Percentiles rank a stretch among this genome's conserved stretches.
Evolutionary conservation across 2,113 vertebrate species (phyloP).

Genomic region (Actinemys pallida): DNA sequence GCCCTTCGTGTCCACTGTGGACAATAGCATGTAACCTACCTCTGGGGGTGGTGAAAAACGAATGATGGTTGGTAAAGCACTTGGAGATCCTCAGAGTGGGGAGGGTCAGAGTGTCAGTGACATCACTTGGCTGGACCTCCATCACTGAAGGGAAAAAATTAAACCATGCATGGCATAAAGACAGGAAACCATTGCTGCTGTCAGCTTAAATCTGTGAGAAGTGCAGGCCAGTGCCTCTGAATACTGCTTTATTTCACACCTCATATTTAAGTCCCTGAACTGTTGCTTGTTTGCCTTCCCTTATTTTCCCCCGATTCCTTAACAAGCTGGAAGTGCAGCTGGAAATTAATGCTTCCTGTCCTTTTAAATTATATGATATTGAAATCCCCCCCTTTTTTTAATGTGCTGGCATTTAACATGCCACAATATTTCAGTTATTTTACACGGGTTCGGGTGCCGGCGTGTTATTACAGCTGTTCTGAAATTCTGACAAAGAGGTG

Average conservation of each 20-base stretch:
- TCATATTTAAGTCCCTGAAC: constrained; percentile 63
- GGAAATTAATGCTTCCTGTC: constrained; percentile 87
- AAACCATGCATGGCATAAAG: constrained; percentile 46
- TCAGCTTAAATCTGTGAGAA: constrained; percentile 74
- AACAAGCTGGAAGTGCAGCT: constrained; percentile 80
- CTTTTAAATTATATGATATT: constrained; percentile 84
- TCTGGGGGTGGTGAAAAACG: neutral
- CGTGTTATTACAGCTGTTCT: constrained; percentile 91
- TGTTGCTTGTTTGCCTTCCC: constrained; percentile 66
- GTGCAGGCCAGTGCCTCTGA: constrained; percentile 51
- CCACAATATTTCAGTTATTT: constrained; percentile 87
- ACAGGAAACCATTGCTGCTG: constrained; percentile 72
- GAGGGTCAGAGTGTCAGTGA: constrained; percentile 53
- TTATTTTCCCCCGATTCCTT: constrained; percentile 67
- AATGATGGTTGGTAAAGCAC: neutral
- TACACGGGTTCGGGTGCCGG: constrained; percentile 81
- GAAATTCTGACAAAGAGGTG: constrained; percentile 89
- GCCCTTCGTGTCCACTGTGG: neutral
- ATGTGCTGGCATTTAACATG: constrained; percentile 83
- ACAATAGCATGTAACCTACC: neutral
- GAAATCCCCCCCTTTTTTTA: constrained; percentile 77
- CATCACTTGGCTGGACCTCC: constrained; percentile 52
- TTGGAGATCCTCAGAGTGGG: constrained; percentile 19
- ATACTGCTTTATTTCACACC: constrained; percentile 72
- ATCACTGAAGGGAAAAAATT: constrained; percentile 48